Evolutionary conservation across 1,140 invertebrate species (phyloP).

Genomic region (Cyclargus thomasi): DNA sequence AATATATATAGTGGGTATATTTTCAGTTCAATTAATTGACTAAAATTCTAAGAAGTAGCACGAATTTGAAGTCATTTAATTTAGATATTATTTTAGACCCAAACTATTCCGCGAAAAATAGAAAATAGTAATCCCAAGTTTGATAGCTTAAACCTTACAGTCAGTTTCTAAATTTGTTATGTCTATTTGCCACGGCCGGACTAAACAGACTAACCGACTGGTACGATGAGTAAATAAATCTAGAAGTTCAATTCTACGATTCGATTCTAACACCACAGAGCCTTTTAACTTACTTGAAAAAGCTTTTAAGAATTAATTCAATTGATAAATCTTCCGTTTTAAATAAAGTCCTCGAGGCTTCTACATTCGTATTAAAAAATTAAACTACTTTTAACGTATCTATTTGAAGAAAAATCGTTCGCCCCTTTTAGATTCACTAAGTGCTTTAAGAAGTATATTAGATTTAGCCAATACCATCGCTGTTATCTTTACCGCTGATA

Average conservation of each 20-base stretch:
- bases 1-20: too few relatives aligned
- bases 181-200: not conserved
- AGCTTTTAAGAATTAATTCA: constrained; percentile 11
- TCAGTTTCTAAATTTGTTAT: not conserved
- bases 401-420: not conserved
- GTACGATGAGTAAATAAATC: not conserved
- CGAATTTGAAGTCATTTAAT: too few relatives aligned
- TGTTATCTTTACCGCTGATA: too few relatives aligned
- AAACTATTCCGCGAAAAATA: too few relatives aligned
- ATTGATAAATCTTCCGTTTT: constrained; percentile 1
- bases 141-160: not conserved
- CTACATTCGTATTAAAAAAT: not conserved
- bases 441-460: too few relatives aligned
- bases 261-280: not conserved
- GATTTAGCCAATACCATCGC: too few relatives aligned
- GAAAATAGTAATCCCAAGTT: too few relatives aligned
- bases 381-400: not conserved
- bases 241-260: not conserved
- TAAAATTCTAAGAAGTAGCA: too few relatives aligned
- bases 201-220: not conserved
- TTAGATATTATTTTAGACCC: too few relatives aligned
- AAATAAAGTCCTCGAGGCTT: not conserved
- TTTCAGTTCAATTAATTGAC: too few relatives aligned
- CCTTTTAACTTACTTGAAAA: constrained; percentile 12
- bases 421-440: not conserved